phyloP scores from a whole-genome alignment of 2,797 vertebrate species.

The Melanotaenia nigrans region DNA sequence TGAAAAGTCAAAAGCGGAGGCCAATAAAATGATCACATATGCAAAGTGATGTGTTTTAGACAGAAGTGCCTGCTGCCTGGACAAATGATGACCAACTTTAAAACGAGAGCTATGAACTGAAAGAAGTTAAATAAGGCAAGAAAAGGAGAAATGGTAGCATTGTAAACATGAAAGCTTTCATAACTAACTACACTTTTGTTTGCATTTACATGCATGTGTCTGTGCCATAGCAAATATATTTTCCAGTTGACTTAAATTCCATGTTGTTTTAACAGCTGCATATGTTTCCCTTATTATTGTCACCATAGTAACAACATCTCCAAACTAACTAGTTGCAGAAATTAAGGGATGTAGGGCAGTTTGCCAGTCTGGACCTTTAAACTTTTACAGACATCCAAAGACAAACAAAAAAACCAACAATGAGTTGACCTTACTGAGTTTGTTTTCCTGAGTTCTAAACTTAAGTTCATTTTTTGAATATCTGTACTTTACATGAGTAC shows the following conservation, averaged over 20 bases:
- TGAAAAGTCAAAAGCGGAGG: constrained; percentile 8
- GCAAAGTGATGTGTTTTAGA: constrained; percentile 26
- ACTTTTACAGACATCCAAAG: too few species aligned
- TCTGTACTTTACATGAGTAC: too few species aligned
- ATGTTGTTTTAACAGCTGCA: not conserved
- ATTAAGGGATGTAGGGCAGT: not conserved
- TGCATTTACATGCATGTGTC: constrained; percentile 4
- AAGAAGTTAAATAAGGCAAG: too few species aligned
- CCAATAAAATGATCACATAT: constrained; percentile 34
- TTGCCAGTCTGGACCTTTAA: too few species aligned
- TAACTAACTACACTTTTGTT: not conserved
- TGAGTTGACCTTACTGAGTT: too few species aligned
- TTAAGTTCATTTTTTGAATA: too few species aligned
- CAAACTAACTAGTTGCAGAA: not conserved
- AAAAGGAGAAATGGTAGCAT: not conserved
- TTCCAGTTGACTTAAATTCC: constrained; percentile 2
- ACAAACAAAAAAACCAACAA: too few species aligned
- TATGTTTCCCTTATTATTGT: not conserved
- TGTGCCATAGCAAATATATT: not conserved
- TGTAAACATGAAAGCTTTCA: not conserved
- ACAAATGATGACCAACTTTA: constrained; percentile 6
- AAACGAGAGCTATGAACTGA: too few species aligned
- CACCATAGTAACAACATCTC: not conserved
- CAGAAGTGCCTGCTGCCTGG: not conserved
- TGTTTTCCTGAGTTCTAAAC: too few species aligned